These are phyloP conservation scores for Amphipoea lucens DNA, from an alignment of 2,888 invertebrate species.

Conservation along the genomic window DNA sequence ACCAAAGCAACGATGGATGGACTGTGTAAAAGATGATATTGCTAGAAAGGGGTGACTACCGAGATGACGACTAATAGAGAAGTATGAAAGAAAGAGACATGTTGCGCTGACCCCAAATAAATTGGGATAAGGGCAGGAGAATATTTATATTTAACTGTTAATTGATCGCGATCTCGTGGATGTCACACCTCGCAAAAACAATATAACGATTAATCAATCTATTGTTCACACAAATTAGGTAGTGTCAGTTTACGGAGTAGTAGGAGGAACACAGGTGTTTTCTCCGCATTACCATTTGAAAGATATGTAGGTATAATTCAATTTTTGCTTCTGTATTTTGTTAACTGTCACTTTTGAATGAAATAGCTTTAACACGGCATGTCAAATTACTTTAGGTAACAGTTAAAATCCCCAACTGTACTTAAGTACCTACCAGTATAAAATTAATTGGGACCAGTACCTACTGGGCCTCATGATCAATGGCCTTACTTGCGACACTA, in stretches of 20 bases:
- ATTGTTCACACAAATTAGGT: slow-evolving; percentile 2
- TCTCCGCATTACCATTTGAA: neutral
- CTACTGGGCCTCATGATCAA: neutral
- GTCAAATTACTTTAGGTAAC: neutral
- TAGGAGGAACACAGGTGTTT: neutral
- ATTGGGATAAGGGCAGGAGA: neutral
- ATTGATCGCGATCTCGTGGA: neutral
- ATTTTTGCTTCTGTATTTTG: neutral
- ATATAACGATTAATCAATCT: slow-evolving; percentile 23
- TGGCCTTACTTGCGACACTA: neutral
- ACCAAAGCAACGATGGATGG: neutral
- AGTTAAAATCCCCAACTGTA: neutral
- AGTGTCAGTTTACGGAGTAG: neutral
- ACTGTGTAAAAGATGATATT: neutral
- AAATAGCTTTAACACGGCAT: neutral
- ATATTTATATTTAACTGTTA: neutral
- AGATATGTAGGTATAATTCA: neutral
- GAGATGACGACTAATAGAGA: neutral
- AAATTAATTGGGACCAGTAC: neutral
- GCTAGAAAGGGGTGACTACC: neutral
- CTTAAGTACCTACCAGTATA: neutral
- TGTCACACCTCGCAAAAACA: slow-evolving; percentile 9
- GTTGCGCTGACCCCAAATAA: neutral
- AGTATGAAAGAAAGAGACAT: neutral
- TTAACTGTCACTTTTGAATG: neutral